These are phyloP conservation scores for Akabosia matsudoensis DNA, from an alignment of 1,140 invertebrate species.

Conservation along the genomic window DNA sequence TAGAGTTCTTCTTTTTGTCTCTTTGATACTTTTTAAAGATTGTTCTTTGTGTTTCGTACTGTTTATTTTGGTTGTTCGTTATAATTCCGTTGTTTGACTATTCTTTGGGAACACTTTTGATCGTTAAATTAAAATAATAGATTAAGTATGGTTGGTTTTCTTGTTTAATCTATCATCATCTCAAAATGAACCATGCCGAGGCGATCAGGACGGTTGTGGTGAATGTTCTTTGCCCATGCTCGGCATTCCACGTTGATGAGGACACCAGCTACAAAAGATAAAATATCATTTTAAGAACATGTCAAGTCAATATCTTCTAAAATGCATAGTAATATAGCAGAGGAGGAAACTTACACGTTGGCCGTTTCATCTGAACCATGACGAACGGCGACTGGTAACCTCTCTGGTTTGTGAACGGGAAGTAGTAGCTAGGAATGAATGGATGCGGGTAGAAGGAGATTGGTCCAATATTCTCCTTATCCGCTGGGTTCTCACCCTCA, in stretches of 20 bases:
- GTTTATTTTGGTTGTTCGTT: slow-evolving; percentile 1
- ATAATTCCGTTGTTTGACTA: neutral
- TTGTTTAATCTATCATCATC: slow-evolving; percentile 71
- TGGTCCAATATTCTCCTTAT: slow-evolving; percentile 80
- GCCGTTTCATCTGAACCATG: slow-evolving; percentile 54
- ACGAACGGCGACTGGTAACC: slow-evolving; percentile 52
- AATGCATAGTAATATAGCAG: neutral
- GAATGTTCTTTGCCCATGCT: slow-evolving; percentile 89
- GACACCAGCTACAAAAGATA: slow-evolving; percentile 1
- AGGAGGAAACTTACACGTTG: slow-evolving; percentile 47
- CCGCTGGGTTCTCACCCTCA: slow-evolving; percentile 82
- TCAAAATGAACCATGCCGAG: slow-evolving; percentile 92
- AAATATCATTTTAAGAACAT: neutral
- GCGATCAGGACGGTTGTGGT: slow-evolving; percentile 77
- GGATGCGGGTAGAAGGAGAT: slow-evolving; percentile 67
- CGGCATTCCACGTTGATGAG: slow-evolving; percentile 93
- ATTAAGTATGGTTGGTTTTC: neutral
- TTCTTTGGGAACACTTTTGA: slow-evolving; percentile 17
- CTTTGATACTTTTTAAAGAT: neutral
- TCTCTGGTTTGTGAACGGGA: slow-evolving; percentile 66
- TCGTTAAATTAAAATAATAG: neutral
- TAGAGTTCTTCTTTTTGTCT: neutral
- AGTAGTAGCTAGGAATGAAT: slow-evolving; percentile 78
- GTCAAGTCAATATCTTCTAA: neutral
- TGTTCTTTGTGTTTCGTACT: neutral